A percentile compares a stretch with the other conserved stretches of the same genome.
Evolutionary conservation across 2,113 vertebrate genomes (phyloP).

Genomic region (Hypocryptadius cinnamomeus): DNA sequence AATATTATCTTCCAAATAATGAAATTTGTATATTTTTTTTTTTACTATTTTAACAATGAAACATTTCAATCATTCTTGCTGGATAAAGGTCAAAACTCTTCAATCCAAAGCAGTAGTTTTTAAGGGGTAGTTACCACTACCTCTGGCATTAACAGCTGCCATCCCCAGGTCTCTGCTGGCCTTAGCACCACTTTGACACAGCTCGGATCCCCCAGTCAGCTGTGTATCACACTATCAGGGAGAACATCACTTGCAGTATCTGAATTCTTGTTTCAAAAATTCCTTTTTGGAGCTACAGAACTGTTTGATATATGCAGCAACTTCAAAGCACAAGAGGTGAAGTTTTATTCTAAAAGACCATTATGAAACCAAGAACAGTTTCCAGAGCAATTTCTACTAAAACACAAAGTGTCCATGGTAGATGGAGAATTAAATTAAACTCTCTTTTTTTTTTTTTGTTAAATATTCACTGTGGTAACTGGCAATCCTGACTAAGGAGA

Average conservation of each 20-base stretch:
- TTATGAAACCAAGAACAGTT: not conserved
- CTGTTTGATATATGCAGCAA: not conserved
- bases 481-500: not conserved
- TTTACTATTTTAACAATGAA: not conserved
- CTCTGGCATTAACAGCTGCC: not conserved
- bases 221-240: not conserved
- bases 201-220: not conserved
- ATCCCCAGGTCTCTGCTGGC: not conserved
- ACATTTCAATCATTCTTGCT: not conserved
- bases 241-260: not conserved
- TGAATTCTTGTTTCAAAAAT: not conserved
- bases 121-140: not conserved
- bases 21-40: not conserved
- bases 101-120: not conserved
- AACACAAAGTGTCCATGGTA: not conserved
- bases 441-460: not conserved
- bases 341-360: not conserved
- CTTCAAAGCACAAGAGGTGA: not conserved
- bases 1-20: conserved; percentile 37
- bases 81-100: not conserved
- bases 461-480: not conserved
- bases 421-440: not conserved
- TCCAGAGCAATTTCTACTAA: not conserved
- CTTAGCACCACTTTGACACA: not conserved
- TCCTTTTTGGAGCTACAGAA: not conserved